Percentiles rank a stretch among this genome's conserved stretches.
Conservation (phyloP, 2,797 vertebrate species). For the Mormyrus hasselquistii region DNA sequence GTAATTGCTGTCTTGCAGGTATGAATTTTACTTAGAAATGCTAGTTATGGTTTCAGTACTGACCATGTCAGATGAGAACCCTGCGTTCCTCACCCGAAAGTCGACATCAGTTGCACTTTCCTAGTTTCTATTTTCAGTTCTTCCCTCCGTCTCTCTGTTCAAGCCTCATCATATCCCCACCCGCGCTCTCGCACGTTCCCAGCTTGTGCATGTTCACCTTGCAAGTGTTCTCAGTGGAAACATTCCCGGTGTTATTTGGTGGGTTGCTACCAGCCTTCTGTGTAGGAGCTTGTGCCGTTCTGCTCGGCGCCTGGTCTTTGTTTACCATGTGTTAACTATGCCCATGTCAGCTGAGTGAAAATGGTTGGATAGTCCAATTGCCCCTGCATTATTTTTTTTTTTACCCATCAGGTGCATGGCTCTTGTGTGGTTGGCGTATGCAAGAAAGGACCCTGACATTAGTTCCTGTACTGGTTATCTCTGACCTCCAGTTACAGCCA, state of each 20-base stretch:
- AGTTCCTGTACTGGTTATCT: neutral
- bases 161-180: neutral
- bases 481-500: neutral
- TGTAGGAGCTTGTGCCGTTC: neutral
- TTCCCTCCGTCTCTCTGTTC: neutral
- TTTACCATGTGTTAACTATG: neutral
- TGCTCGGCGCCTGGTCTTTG: neutral
- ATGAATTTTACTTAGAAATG: neutral
- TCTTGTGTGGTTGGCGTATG: neutral
- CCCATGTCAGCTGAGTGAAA: no score
- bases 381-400: neutral
- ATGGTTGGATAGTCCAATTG: neutral
- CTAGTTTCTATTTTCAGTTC: neutral
- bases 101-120: neutral
- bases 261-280: neutral
- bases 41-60: neutral
- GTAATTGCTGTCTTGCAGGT: neutral
- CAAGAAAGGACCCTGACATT: neutral
- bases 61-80: neutral
- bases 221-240: conserved; percentile 1
- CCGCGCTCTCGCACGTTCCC: neutral
- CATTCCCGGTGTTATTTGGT: neutral
- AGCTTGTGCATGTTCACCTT: neutral
- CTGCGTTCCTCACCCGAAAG: neutral
- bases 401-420: neutral